A percentile compares a stretch with the other conserved stretches of the same genome.
These are phyloP conservation scores for Podotricha telesiphe DNA, from an alignment of 2,888 invertebrate genomes.

Conservation along the genomic window DNA sequence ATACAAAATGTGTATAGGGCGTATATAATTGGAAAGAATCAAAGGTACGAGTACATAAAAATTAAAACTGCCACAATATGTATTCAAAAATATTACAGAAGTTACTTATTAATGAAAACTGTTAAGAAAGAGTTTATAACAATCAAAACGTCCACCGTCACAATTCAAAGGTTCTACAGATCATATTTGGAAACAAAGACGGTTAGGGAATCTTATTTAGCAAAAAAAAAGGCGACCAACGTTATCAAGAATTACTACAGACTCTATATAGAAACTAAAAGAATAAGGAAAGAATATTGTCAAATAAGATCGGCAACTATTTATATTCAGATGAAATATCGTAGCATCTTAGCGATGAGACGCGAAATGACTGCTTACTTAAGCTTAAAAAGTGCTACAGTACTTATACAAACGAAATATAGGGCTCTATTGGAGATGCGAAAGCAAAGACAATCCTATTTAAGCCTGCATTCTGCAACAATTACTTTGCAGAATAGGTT, in stretches of 20 bases:
- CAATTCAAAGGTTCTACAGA: slow-evolving; percentile 60
- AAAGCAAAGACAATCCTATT: slow-evolving; percentile 55
- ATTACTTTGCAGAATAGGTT: slow-evolving; percentile 62
- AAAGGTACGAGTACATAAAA: slow-evolving; percentile 62
- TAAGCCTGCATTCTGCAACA: slow-evolving; percentile 50
- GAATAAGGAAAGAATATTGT: slow-evolving; percentile 60
- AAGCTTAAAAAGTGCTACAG: slow-evolving; percentile 53
- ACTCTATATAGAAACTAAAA: slow-evolving; percentile 54
- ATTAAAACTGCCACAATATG: slow-evolving; percentile 62
- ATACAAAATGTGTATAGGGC: slow-evolving; percentile 76
- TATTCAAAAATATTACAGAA: slow-evolving; percentile 66
- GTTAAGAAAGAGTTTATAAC: slow-evolving; percentile 56
- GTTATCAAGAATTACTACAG: slow-evolving; percentile 59
- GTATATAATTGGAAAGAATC: slow-evolving; percentile 57
- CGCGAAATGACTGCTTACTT: slow-evolving; percentile 60
- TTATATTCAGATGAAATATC: slow-evolving; percentile 71
- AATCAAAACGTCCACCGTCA: slow-evolving; percentile 53
- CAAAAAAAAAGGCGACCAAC: slow-evolving; percentile 51
- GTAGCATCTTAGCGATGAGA: slow-evolving; percentile 62
- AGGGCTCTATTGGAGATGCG: slow-evolving; percentile 62
- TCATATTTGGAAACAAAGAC: slow-evolving; percentile 54
- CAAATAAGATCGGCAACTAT: slow-evolving; percentile 62
- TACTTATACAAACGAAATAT: slow-evolving; percentile 68
- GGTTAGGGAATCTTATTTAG: slow-evolving; percentile 53
- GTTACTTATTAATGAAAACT: slow-evolving; percentile 60